Percentiles rank a stretch among this genome's conserved stretches.
Conservation (phyloP, 2,888 invertebrate species). For the Calameuta filiformis region DNA sequence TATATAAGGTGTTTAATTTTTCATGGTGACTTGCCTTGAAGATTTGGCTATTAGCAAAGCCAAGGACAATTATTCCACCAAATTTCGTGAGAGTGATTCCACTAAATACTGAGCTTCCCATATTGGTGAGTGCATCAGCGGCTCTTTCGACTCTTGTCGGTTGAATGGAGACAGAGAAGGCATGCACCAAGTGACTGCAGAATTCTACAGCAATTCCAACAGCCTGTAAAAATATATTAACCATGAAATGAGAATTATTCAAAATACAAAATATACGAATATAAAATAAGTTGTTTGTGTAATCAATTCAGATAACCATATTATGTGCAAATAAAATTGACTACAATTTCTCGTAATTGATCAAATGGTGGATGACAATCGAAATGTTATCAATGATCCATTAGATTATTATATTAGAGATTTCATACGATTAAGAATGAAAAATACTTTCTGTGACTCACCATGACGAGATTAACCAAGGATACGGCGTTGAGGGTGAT, state of each 20-base stretch:
- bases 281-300: not conserved
- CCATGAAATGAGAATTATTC: not conserved
- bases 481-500: conserved; percentile 97
- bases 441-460: conserved; percentile 53
- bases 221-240: conserved; percentile 72
- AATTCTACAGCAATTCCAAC: conserved; percentile 99
- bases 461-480: conserved; percentile 96
- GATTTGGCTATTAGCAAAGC: conserved; percentile 97
- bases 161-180: conserved; percentile 85
- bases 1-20: not conserved
- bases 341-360: too few relatives aligned
- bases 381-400: not conserved
- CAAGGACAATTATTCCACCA: conserved; percentile 95
- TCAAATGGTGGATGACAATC: too few relatives aligned
- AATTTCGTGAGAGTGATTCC: conserved; percentile 99
- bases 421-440: not conserved
- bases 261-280: not conserved
- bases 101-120: conserved; percentile 93
- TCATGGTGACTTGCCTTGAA: conserved; percentile 74
- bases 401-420: not conserved
- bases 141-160: conserved; percentile 80
- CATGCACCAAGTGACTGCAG: conserved; percentile 96
- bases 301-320: not conserved
- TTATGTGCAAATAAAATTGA: not conserved
- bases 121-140: conserved; percentile 84